Evolutionary conservation across 2,797 vertebrate species (phyloP).

Genomic region (Alectoris magna): DNA sequence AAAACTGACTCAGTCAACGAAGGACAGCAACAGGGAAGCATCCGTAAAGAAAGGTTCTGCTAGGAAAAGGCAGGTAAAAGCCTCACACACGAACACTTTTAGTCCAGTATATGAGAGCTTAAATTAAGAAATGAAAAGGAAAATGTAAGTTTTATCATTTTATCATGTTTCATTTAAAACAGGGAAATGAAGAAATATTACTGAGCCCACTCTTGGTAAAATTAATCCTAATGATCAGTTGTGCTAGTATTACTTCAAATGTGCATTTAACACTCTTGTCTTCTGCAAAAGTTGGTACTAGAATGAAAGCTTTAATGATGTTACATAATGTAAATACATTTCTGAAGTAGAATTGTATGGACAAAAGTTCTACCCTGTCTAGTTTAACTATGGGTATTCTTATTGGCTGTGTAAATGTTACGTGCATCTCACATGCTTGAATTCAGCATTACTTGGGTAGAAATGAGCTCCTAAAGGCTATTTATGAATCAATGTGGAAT

Average conservation of each 20-base stretch:
- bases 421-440: neutral
- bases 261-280: neutral
- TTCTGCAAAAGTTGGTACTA: neutral
- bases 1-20: neutral
- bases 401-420: neutral
- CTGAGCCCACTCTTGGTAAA: neutral
- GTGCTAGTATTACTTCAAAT: neutral
- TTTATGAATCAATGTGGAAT: neutral
- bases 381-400: neutral
- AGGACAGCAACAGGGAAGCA: neutral
- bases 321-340: neutral
- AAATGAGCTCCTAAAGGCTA: neutral
- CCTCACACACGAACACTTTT: accelerated
- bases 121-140: neutral
- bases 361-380: neutral
- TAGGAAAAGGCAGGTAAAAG: conserved; percentile 49
- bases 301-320: neutral
- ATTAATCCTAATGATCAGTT: neutral
- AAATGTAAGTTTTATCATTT: neutral
- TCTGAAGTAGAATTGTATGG: neutral
- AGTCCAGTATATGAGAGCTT: neutral
- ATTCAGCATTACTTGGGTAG: neutral
- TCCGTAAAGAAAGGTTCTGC: conserved; percentile 9
- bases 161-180: neutral
- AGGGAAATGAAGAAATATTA: neutral